Evolutionary conservation across 2,113 vertebrate species (phyloP).

Genomic region (Calyptomena viridis): DNA sequence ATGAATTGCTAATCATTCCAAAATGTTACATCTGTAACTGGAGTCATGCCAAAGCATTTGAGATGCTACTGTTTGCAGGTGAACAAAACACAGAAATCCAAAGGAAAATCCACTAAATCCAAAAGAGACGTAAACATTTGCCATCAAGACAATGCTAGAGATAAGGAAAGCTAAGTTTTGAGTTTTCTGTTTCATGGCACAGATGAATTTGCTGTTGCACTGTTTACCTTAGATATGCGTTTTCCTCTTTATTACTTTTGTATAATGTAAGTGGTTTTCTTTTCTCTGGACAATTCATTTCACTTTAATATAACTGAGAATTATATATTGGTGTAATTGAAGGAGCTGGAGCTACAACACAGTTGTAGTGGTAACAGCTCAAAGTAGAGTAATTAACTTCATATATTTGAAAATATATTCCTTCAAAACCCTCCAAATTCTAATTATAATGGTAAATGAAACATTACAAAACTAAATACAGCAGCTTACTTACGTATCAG

Average conservation of each 20-base stretch:
- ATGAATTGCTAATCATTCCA: neutral
- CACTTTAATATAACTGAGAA: neutral
- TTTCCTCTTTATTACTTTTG: neutral
- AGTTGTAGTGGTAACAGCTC: neutral
- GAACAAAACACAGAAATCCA: neutral
- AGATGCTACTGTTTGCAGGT: neutral
- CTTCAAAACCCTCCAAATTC: neutral
- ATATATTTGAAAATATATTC: neutral
- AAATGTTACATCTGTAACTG: neutral
- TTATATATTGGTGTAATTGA: neutral
- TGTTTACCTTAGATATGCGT: neutral
- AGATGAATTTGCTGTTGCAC: neutral
- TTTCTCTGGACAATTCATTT: neutral
- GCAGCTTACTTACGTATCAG: neutral
- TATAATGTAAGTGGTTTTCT: neutral
- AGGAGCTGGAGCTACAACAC: neutral
- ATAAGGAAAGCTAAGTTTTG: neutral
- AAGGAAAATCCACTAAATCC: neutral
- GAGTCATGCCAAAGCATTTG: rapidly evolving
- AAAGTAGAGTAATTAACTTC: neutral
- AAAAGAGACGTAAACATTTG: neutral
- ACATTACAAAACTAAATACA: neutral
- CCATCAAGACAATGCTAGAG: neutral
- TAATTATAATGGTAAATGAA: neutral
- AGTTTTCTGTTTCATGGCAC: neutral